These are phyloP conservation scores for Whitmania pigra DNA, from an alignment of 1,140 invertebrate species.

Conservation along the genomic window DNA sequence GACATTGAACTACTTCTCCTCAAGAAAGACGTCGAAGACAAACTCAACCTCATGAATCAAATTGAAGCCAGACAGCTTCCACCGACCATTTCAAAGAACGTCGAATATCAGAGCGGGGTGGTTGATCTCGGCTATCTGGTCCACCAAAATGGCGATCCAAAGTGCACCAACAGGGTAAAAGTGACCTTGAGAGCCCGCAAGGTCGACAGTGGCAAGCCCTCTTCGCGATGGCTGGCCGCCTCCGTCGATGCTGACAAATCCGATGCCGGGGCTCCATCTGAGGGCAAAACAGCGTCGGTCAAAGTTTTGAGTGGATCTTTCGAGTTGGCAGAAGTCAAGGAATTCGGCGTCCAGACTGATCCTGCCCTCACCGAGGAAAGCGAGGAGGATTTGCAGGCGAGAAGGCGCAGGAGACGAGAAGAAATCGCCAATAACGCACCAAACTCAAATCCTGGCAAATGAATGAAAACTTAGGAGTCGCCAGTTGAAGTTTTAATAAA, in stretches of 20 bases:
- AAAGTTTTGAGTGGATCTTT: background rate
- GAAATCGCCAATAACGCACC: too few species aligned
- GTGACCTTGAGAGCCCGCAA: conserved; percentile 21
- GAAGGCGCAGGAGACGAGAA: too few species aligned
- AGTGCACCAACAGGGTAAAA: conserved; percentile 27
- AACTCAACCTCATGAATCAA: conserved; percentile 36
- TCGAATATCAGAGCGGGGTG: conserved; percentile 36
- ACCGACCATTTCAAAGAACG: conserved; percentile 33
- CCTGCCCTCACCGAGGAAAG: background rate
- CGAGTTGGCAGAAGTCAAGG: conserved; percentile 1
- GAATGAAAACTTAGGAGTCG: too few species aligned
- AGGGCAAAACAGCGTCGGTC: background rate
- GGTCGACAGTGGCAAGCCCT: conserved; percentile 2
- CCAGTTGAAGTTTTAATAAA: too few species aligned
- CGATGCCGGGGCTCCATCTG: background rate
- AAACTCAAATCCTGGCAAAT: too few species aligned
- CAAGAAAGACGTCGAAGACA: conserved; percentile 43
- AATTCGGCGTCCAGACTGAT: conserved; percentile 12
- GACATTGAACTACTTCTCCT: conserved; percentile 43
- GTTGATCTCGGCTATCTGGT: conserved; percentile 37
- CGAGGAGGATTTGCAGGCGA: conserved; percentile 8
- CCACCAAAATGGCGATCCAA: conserved; percentile 29
- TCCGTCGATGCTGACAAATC: conserved; percentile 4
- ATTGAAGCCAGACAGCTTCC: conserved; percentile 38
- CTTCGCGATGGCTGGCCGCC: background rate